These are phyloP conservation scores for Eugnorisma glareosa DNA, from an alignment of 2,888 invertebrate species.

Conservation along the genomic window DNA sequence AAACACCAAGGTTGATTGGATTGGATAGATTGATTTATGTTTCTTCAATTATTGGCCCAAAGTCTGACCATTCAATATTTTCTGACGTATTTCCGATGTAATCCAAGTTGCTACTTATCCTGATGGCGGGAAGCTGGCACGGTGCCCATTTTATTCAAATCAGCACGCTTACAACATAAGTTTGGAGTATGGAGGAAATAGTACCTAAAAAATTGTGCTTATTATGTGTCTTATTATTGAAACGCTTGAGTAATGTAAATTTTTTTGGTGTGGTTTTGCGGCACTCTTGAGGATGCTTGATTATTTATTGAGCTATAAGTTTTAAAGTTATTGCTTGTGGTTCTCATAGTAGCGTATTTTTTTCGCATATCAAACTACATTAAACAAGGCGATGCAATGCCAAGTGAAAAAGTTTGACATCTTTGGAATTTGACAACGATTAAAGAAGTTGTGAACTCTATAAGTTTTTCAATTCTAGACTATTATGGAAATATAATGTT, in stretches of 20 bases:
- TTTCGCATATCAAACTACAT: background rate
- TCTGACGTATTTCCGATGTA: slow-evolving; percentile 53
- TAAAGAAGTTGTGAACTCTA: background rate
- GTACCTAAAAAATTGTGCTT: slow-evolving; percentile 61
- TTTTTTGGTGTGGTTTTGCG: slow-evolving; percentile 19
- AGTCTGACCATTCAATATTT: slow-evolving; percentile 50
- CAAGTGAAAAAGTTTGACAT: background rate
- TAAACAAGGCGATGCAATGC: background rate
- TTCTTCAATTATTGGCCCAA: slow-evolving; percentile 49
- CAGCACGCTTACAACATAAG: slow-evolving; percentile 63
- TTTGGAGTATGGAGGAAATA: slow-evolving; percentile 64
- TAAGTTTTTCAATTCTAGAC: background rate
- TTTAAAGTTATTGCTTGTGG: background rate
- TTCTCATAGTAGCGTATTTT: background rate
- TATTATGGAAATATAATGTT: background rate
- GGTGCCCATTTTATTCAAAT: slow-evolving; percentile 68
- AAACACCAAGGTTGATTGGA: slow-evolving; percentile 51
- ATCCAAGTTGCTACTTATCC: slow-evolving; percentile 63
- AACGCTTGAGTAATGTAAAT: slow-evolving; percentile 24
- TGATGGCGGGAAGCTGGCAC: slow-evolving; percentile 68
- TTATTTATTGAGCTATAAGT: background rate
- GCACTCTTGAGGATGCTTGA: background rate
- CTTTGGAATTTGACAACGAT: background rate
- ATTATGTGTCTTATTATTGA: slow-evolving; percentile 51
- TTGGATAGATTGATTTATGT: slow-evolving; percentile 54